Conservation (phyloP, 2,113 vertebrate species). For the Neopipo cinnamomea region DNA sequence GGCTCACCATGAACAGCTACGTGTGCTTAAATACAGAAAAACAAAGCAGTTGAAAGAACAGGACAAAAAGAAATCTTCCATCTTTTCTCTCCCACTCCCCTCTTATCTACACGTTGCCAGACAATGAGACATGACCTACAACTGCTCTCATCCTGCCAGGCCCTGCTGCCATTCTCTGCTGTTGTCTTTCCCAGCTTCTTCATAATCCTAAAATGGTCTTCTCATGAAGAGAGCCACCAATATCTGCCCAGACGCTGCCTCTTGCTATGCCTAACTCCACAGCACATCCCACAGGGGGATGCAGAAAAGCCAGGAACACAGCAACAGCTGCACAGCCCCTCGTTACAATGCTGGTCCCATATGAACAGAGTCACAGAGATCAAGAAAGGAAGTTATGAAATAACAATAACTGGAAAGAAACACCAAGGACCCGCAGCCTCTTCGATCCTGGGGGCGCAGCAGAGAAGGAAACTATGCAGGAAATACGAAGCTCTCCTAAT, state of each 20-base stretch:
- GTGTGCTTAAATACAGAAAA: background rate
- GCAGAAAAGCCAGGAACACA: background rate
- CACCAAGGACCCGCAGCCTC: background rate
- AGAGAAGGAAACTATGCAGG: background rate
- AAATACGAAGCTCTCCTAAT: background rate
- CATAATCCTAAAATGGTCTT: background rate
- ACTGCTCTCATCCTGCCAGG: background rate
- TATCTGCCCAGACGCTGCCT: background rate
- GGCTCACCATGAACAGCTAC: background rate
- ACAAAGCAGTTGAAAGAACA: background rate
- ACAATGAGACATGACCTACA: background rate
- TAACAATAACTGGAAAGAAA: background rate
- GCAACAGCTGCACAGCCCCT: background rate
- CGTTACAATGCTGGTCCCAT: background rate
- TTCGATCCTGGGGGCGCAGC: background rate
- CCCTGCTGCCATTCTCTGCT: background rate
- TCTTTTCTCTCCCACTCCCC: background rate
- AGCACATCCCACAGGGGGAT: too few relatives aligned
- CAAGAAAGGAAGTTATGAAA: background rate
- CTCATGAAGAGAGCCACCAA: background rate
- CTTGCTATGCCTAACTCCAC: background rate
- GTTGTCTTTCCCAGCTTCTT: background rate
- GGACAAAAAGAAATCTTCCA: background rate
- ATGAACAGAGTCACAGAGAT: background rate
- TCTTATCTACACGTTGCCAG: background rate